Conservation (phyloP, 2,888 invertebrate genomes). For the Nowickia ferox region DNA sequence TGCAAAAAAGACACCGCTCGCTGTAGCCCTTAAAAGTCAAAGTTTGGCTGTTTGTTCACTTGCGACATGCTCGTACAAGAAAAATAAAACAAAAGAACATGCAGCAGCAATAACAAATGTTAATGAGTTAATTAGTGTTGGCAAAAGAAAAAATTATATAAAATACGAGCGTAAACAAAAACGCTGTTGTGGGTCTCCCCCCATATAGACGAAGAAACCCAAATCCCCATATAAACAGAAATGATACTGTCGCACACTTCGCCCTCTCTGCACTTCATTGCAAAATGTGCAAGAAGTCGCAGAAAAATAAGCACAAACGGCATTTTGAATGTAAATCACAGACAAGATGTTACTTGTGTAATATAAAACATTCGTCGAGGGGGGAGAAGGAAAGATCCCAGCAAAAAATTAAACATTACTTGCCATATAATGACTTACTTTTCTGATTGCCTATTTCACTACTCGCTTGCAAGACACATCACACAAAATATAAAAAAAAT, state of each 20-base stretch:
- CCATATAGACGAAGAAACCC: constrained; percentile 55
- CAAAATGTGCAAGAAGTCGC: constrained; percentile 22
- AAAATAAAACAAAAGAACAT: constrained; percentile 23
- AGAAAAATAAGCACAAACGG: constrained; percentile 1
- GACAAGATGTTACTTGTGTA: constrained; percentile 30
- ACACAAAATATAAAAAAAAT: too few relatives aligned
- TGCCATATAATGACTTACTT: too few relatives aligned
- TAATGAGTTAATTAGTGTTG: constrained; percentile 83
- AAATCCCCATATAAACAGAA: constrained; percentile 17
- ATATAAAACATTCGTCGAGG: neutral
- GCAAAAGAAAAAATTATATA: constrained; percentile 71
- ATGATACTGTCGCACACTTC: constrained; percentile 23
- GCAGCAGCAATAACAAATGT: constrained; percentile 75
- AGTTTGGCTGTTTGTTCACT: constrained; percentile 21
- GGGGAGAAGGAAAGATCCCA: neutral
- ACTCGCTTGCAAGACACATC: too few relatives aligned
- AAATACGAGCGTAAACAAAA: constrained; percentile 21
- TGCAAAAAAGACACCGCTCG: constrained; percentile 21
- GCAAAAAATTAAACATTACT: too few relatives aligned
- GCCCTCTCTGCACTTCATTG: too few relatives aligned
- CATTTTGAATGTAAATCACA: constrained; percentile 65
- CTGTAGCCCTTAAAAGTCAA: constrained; percentile 59
- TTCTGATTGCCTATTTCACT: too few relatives aligned
- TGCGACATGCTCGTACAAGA: neutral
- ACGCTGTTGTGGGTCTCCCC: constrained; percentile 79